These are phyloP conservation scores for Trachelipus rathkii DNA, from an alignment of 1,140 invertebrate species.

Conservation along the genomic window DNA sequence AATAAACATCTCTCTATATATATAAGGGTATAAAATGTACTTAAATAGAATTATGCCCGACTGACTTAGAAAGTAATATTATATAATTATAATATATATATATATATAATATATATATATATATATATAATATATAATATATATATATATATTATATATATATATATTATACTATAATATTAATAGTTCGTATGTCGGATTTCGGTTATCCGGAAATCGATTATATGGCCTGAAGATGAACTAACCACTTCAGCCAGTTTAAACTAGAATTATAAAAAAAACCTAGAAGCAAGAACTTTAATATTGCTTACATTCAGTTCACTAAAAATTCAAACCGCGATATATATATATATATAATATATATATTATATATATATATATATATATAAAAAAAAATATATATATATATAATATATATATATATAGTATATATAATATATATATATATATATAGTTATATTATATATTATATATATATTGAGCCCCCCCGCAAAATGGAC, in stretches of 20 bases:
- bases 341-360: not conserved
- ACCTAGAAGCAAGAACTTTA: not conserved
- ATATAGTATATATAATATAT: too few relatives aligned
- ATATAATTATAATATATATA: too few relatives aligned
- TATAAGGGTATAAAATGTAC: too few relatives aligned
- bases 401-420: not conserved
- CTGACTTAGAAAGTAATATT: too few relatives aligned
- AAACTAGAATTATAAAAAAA: not conserved
- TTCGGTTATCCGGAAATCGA: not conserved
- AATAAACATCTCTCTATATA: too few relatives aligned
- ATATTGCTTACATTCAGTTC: not conserved
- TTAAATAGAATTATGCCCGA: too few relatives aligned
- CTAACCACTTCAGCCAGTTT: conserved; percentile 1
- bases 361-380: not conserved
- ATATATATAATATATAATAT: too few relatives aligned
- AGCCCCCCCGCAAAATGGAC: too few relatives aligned
- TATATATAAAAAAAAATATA: not conserved
- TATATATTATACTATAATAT: too few relatives aligned
- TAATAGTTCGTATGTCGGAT: too few relatives aligned
- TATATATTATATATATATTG: not conserved
- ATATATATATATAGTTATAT: not conserved
- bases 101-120: too few relatives aligned
- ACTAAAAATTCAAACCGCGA: not conserved
- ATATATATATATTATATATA: too few relatives aligned
- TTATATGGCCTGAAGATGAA: conserved; percentile 1